Evolutionary conservation across 2,888 invertebrate species (phyloP).

Genomic region (Ashinkailepas kermadecensis): DNA sequence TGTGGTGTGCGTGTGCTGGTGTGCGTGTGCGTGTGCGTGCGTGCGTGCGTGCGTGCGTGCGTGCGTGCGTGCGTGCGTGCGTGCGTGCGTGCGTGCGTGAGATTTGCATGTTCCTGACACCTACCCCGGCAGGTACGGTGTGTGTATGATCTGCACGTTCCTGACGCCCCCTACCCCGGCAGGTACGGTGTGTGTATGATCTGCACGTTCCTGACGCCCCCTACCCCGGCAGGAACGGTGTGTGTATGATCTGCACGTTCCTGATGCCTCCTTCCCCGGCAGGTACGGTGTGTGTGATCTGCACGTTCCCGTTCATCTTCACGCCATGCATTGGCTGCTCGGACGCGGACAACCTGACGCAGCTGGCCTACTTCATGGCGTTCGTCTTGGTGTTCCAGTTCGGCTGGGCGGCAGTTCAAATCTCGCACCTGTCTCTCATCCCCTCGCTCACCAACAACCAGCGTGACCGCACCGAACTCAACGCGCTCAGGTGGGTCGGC

Average conservation of each 20-base stretch:
- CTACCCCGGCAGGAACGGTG: conserved; percentile 56
- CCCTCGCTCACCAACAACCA: conserved; percentile 69
- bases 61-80: too few species aligned
- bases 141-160: too few species aligned
- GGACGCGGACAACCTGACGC: conserved; percentile 51
- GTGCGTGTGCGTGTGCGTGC: too few species aligned
- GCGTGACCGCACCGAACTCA: conserved; percentile 65
- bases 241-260: conserved; percentile 8
- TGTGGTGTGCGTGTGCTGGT: too few species aligned
- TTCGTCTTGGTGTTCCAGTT: conserved; percentile 81
- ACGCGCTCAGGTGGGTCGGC: conserved; percentile 55
- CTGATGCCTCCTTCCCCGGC: conserved; percentile 33
- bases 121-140: too few species aligned
- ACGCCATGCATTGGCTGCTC: conserved; percentile 62
- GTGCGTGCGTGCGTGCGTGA: too few species aligned
- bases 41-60: too few species aligned
- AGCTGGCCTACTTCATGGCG: conserved; percentile 64
- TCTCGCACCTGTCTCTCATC: conserved; percentile 81
- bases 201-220: conserved; percentile 31
- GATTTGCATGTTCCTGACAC: conserved; percentile 63
- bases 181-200: too few species aligned
- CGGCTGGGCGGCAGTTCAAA: conserved; percentile 87
- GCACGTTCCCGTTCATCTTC: conserved; percentile 82
- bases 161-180: too few species aligned
- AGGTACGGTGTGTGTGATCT: conserved; percentile 67